A percentile compares a stretch with the other conserved stretches of the same genome.
Evolutionary conservation across 2,113 vertebrate species (phyloP).

Genomic region (Clupea harengus): DNA sequence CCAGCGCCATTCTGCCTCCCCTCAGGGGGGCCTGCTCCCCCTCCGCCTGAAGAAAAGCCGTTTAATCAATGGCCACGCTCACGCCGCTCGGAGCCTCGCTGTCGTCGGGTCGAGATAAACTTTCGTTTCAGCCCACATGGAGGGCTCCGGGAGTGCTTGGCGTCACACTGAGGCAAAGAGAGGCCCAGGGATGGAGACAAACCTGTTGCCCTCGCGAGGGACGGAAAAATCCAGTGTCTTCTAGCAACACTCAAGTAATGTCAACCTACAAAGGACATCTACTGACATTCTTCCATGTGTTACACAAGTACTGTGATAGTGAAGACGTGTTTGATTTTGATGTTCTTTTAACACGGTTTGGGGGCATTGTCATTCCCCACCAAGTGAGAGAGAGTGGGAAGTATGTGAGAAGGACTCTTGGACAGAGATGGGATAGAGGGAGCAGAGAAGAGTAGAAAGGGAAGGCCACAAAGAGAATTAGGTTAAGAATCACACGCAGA

Average conservation of each 20-base stretch:
- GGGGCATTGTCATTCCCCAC: neutral
- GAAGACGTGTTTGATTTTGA: neutral
- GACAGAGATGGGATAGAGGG: neutral
- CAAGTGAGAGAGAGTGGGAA: neutral
- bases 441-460: neutral
- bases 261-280: neutral
- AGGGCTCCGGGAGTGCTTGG: constrained; percentile 14
- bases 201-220: constrained; percentile 19
- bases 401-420: neutral
- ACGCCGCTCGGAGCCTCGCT: constrained; percentile 59
- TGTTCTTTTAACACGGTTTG: neutral
- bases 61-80: constrained; percentile 68
- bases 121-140: constrained; percentile 21
- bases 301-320: neutral
- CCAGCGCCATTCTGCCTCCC: constrained; percentile 52
- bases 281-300: neutral
- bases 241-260: neutral
- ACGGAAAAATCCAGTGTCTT: neutral
- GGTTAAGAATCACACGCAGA: constrained; percentile 15
- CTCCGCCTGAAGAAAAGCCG: constrained; percentile 44
- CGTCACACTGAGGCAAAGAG: neutral
- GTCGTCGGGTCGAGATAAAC: constrained; percentile 55
- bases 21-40: constrained; percentile 45
- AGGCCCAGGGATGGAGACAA: constrained; percentile 9
- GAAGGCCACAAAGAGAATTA: neutral